phyloP scores from a whole-genome alignment of 2,888 invertebrate species.

The Spialia ferax region DNA sequence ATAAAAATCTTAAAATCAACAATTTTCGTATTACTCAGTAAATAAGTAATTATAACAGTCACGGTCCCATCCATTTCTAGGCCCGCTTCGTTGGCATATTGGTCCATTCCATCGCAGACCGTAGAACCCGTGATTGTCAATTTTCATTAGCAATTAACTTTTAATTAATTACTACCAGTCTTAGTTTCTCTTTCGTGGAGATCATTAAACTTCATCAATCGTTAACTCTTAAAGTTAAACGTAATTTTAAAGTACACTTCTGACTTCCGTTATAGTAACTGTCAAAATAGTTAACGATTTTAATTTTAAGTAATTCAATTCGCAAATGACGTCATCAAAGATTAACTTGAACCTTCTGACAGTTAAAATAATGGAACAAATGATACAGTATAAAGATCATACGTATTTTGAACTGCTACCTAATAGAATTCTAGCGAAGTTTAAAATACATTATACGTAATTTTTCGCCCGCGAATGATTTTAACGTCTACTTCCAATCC shows the following conservation, averaged over 20 bases:
- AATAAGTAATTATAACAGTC: slow-evolving; percentile 36
- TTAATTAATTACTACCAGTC: slow-evolving; percentile 38
- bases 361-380: slow-evolving; percentile 30
- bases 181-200: slow-evolving; percentile 45
- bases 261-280: slow-evolving; percentile 14
- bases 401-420: not conserved
- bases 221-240: not conserved
- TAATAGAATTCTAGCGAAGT: slow-evolving; percentile 25
- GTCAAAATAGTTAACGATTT: slow-evolving; percentile 24
- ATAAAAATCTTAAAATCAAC: slow-evolving; percentile 66
- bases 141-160: slow-evolving; percentile 9
- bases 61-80: slow-evolving; percentile 23
- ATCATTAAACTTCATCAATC: slow-evolving; percentile 30
- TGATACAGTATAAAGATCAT: not conserved
- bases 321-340: not conserved
- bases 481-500: not conserved
- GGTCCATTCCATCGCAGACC: slow-evolving; percentile 24
- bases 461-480: not conserved
- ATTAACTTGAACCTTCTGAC: slow-evolving; percentile 4
- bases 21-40: slow-evolving; percentile 38
- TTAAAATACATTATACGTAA: slow-evolving; percentile 13
- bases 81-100: slow-evolving; percentile 20
- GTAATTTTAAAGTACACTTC: no score
- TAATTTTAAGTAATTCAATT: not conserved
- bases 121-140: slow-evolving; percentile 37